Evolutionary conservation across 2,797 vertebrate species (phyloP).

Genomic region (Scyliorhinus canicula): DNA sequence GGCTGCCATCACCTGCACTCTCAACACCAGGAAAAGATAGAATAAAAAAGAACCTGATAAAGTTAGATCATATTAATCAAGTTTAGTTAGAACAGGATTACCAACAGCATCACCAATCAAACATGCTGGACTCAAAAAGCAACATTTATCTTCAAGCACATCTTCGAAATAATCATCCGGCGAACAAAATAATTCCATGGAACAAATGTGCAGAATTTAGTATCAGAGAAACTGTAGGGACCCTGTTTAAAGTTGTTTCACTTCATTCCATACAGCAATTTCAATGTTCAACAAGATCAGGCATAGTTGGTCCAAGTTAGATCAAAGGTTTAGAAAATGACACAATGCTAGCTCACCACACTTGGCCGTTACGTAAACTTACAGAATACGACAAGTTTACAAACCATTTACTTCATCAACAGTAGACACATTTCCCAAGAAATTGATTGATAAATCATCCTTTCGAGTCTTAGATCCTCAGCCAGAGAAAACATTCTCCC

Average conservation of each 20-base stretch:
- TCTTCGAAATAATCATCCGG: neutral
- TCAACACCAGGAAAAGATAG: neutral
- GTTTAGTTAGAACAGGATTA: neutral
- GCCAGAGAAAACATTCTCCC: neutral
- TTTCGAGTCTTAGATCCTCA: neutral
- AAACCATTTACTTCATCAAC: neutral
- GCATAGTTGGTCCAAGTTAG: neutral
- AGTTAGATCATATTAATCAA: neutral
- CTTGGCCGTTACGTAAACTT: neutral
- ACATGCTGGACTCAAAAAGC: neutral
- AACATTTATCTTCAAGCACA: neutral
- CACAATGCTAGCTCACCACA: neutral
- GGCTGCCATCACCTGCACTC: neutral
- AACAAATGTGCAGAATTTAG: neutral
- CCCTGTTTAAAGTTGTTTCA: neutral
- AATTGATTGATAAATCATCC: neutral
- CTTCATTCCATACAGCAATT: neutral
- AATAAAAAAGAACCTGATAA: neutral
- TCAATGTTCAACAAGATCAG: neutral
- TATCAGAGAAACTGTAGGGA: neutral
- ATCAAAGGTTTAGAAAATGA: neutral
- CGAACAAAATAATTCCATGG: neutral
- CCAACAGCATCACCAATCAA: neutral
- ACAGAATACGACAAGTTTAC: neutral
- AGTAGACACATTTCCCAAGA: neutral